Evolutionary conservation across 2,797 vertebrate genomes (phyloP).

Genomic region (Perdix hodgsoniae): DNA sequence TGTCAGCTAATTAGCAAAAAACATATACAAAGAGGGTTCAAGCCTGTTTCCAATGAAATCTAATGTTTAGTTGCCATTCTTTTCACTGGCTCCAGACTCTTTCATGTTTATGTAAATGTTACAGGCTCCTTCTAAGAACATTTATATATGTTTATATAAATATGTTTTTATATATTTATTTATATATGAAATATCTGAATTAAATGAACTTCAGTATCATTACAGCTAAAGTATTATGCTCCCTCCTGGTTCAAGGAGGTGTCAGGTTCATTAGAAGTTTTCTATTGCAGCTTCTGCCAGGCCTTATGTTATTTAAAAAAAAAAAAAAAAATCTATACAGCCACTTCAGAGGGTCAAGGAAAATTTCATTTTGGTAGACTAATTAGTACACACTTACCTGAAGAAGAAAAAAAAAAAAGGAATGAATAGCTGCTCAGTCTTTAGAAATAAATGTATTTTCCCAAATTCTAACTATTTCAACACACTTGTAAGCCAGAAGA

Average conservation of each 20-base stretch:
- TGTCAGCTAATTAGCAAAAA: not conserved
- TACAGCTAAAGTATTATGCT: not conserved
- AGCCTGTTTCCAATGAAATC: not conserved
- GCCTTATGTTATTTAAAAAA: rapidly evolving
- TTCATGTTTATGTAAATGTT: not conserved
- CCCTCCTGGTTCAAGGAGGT: not conserved
- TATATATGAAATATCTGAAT: not conserved
- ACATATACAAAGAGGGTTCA: not conserved
- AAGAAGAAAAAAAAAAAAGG: constrained; percentile 3
- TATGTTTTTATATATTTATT: not conserved
- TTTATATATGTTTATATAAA: not conserved
- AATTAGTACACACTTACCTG: not conserved
- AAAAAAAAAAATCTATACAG: not conserved
- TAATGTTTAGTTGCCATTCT: not conserved
- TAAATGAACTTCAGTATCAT: not conserved
- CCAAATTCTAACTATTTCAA: not conserved
- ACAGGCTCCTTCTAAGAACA: not conserved
- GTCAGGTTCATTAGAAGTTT: not conserved
- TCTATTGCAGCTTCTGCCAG: not conserved
- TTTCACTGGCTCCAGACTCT: not conserved
- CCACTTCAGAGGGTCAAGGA: not conserved
- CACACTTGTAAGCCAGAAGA: not conserved
- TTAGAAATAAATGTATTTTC: not conserved
- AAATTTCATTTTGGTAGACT: not conserved
- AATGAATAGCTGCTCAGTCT: not conserved